Evolutionary conservation across 2,113 vertebrate genomes (phyloP), one percentile per base, ranked within the genome.

Genomic region (Zosterops hypoxanthus): DNA sequence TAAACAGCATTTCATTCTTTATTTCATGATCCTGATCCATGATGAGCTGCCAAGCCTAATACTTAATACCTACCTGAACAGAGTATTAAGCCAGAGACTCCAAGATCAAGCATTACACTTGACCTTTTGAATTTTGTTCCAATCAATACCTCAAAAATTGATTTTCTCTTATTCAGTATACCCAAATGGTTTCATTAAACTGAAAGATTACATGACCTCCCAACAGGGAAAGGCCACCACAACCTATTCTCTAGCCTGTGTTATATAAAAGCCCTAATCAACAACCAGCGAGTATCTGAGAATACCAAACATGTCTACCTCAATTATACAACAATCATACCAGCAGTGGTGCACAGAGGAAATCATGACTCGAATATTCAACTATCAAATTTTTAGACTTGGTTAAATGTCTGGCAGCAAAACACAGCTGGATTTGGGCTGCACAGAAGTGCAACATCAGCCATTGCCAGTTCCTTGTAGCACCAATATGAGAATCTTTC

Each of bases 91-190:
- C 28, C 47, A 64, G 56, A 92, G 41, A 81, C 21, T 94, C 75
- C 49, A 82, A 70, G 72, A 91, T 84, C 69, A 84, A 78, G 44
- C 33, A 86, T 86, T 66, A 75, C 52, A 60, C 60, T 75, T 78
- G 72, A 92, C 69, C 86, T 93, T 94, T 91, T 49, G 61, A 86
- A 78, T 94, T 90, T 80, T 64, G 8, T 81, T 92, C 41, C 34
- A 84, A 92, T 94, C 86, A 75, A 87, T 91, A 82, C 21, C 60
- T 82, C 61, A 86, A 64, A 82, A 86, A 94, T 56, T 56, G 83
- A 94, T 88, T 81, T 90, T 90, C 26, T 86, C 57, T 86, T 82
- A 90, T 84, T 83, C 56, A n/a, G 50, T 64, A 78, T 78, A 86
- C 65, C 47, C 60, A 86, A 86, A 84, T 64, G 42, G 17, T 88